Conservation (phyloP, 2,797 vertebrate species). For the Tapirus indicus region DNA sequence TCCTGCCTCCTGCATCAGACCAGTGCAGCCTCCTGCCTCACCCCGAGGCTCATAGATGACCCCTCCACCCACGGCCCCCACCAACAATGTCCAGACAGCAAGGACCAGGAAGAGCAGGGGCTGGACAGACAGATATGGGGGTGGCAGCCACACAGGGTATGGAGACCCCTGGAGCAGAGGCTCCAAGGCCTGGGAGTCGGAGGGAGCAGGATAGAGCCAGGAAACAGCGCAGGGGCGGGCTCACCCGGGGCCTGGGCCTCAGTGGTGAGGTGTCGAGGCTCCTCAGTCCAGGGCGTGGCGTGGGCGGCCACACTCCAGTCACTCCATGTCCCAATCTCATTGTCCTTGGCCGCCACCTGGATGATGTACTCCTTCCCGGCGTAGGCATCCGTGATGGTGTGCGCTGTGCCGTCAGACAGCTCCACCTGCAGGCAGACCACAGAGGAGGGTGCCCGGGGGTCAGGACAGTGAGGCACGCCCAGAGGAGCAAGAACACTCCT, state of each 20-base stretch:
- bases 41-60: neutral
- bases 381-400: conserved; percentile 97
- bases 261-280: conserved; percentile 93
- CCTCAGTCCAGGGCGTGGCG: conserved; percentile 97
- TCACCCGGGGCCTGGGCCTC: conserved; percentile 92
- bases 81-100: neutral
- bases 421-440: conserved; percentile 91
- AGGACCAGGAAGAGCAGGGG: neutral
- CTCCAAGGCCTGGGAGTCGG: no score
- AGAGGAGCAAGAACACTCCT: neutral
- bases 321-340: conserved; percentile 98
- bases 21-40: neutral
- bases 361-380: conserved; percentile 99
- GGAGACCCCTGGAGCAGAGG: neutral
- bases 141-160: no score
- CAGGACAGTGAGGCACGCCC: neutral
- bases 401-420: conserved; percentile 95
- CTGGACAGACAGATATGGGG: neutral
- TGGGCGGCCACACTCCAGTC: conserved; percentile 98
- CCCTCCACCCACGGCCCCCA: neutral
- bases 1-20: neutral
- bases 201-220: neutral
- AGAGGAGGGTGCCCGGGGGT: neutral
- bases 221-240: neutral
- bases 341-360: conserved; percentile 99